Percentiles rank a stretch among this genome's conserved stretches.
These are phyloP conservation scores for Sitodiplosis mosellana DNA, from an alignment of 1,140 invertebrate species.

Conservation along the genomic window DNA sequence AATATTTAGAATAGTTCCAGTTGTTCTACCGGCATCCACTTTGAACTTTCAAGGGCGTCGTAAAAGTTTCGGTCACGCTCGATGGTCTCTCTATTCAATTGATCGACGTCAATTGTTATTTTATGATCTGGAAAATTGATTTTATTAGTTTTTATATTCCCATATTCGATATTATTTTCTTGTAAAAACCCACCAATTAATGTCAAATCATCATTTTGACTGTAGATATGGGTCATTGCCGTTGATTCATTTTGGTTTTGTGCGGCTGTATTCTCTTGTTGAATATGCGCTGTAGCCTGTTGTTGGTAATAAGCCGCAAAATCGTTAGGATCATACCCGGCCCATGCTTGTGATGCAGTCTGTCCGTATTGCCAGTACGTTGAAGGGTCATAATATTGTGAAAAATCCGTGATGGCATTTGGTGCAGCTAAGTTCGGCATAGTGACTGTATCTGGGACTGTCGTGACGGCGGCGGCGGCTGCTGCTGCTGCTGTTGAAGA, in stretches of 20 bases:
- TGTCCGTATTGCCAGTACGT: slow-evolving; percentile 42
- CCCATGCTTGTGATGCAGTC: slow-evolving; percentile 26
- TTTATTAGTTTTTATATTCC: too few relatives aligned
- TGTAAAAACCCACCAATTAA: slow-evolving; percentile 9
- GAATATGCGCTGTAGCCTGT: slow-evolving; percentile 14
- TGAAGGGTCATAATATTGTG: slow-evolving; percentile 49
- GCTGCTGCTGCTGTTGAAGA: slow-evolving; percentile 18
- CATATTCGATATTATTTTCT: neutral
- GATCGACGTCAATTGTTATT: slow-evolving; percentile 46
- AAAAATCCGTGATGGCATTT: slow-evolving; percentile 29
- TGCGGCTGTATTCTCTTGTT: slow-evolving; percentile 4
- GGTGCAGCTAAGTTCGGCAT: slow-evolving; percentile 3
- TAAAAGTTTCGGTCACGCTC: slow-evolving; percentile 55
- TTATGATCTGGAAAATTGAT: slow-evolving; percentile 64
- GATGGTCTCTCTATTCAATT: slow-evolving; percentile 50
- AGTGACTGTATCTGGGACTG: slow-evolving; percentile 10
- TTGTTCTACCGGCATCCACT: slow-evolving; percentile 49
- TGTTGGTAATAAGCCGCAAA: slow-evolving; percentile 20
- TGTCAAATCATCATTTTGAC: slow-evolving; percentile 17
- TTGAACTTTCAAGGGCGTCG: slow-evolving; percentile 62
- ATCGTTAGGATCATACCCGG: slow-evolving; percentile 22
- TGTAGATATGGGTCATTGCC: slow-evolving; percentile 17
- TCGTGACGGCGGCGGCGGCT: slow-evolving; percentile 18
- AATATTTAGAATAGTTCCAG: slow-evolving; percentile 26
- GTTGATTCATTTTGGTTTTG: slow-evolving; percentile 13